Base-by-base conservation (phyloP, 1,140 invertebrate genomes). In the Drosophila carrolli region DNA sequence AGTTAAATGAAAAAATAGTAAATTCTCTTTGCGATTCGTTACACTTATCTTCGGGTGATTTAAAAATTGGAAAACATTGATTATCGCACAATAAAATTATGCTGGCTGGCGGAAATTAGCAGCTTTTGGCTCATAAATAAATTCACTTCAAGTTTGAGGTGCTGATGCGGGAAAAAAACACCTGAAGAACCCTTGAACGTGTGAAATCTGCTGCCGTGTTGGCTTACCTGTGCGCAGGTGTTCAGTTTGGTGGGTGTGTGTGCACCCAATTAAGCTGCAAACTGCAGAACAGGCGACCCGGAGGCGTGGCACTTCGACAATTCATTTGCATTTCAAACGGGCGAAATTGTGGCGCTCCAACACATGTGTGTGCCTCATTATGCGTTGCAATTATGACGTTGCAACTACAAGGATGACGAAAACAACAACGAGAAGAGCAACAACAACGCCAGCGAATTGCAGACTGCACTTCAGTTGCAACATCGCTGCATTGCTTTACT, bases 261-360 rank as follows among this genome's bases (percentile, higher is more conserved):
- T 80, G 81, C 72, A 83, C 72, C 81, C 81, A 84, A 84, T 84
- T 84, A 84, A 79, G 81, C 74, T 80, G 67, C 81, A 77, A 68
- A 63, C 41, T 80, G 76, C 81, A 85, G 60, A 43, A 68, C 41
- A 71, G 47, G 63, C 81, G 23, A 43, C 72, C 67, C 43, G 66
- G 67, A 71, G 76, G 81, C 71, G 81, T 80, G 81, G 81, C 61
- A 50, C 66, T 65, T 72, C 70, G 70, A 19, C 57, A 62, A 83
- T 74, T 85, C 74, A 85, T 85, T 85, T 85, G 81, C 81, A 85
- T 85, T 81, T 85, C 81, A 85, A 85, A 85, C 81, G 78, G 72
- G 66, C 78, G 16, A 75, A 75, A 51, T 78, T 84, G 80, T 62
- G 72, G 78, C 35, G 62, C 43, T 68, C 63, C 62, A 47, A 62